Evolutionary conservation across 2,888 invertebrate genomes (phyloP).

Genomic region (Orchesella flavescens): DNA sequence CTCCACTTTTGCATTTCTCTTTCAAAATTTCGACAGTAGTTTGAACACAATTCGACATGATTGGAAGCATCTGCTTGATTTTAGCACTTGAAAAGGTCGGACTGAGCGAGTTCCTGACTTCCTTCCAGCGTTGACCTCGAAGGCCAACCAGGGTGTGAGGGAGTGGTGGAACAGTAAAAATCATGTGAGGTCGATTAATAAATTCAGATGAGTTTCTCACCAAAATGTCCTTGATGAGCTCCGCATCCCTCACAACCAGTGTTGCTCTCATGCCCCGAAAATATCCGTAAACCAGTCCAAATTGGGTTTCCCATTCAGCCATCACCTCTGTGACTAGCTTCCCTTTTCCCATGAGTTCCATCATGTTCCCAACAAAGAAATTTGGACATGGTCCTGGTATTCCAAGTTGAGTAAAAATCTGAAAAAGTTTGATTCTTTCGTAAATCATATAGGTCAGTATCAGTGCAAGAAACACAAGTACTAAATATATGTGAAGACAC

Average conservation of each 20-base stretch:
- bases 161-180: slow-evolving; percentile 68
- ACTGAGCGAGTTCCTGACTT: slow-evolving; percentile 75
- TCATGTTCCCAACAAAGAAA: slow-evolving; percentile 66
- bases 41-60: slow-evolving; percentile 74
- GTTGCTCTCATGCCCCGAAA: slow-evolving; percentile 70
- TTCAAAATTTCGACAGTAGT: slow-evolving; percentile 74
- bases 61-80: slow-evolving; percentile 75
- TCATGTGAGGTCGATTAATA: slow-evolving; percentile 72
- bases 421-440: slow-evolving; percentile 41
- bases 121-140: slow-evolving; percentile 76
- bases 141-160: slow-evolving; percentile 70
- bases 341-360: slow-evolving; percentile 44
- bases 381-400: slow-evolving; percentile 69
- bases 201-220: slow-evolving; percentile 73
- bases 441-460: slow-evolving; percentile 26
- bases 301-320: slow-evolving; percentile 69
- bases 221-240: slow-evolving; percentile 73
- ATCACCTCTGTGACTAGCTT: slow-evolving; percentile 64
- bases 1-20: slow-evolving; percentile 67
- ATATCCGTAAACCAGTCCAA: slow-evolving; percentile 71
- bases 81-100: slow-evolving; percentile 76
- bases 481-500: slow-evolving; percentile 1
- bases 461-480: slow-evolving; percentile 3
- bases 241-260: slow-evolving; percentile 71
- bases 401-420: slow-evolving; percentile 47